Conservation (phyloP, 2,797 vertebrate species). For the Poliocrania exsul region DNA sequence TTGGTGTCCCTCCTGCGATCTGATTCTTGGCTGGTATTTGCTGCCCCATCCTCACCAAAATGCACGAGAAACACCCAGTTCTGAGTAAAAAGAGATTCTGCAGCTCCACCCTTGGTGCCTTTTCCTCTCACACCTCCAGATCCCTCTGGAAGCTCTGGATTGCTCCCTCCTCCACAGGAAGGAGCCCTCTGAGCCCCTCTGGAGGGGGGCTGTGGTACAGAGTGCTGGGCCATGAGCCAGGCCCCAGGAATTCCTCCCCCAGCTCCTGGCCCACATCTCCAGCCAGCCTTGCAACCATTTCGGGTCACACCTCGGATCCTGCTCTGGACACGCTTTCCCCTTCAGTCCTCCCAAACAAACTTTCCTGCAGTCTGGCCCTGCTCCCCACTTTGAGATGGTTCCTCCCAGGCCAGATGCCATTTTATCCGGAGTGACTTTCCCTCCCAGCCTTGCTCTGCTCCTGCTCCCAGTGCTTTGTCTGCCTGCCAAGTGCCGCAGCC, state of each 20-base stretch:
- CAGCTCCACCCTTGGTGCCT: background rate
- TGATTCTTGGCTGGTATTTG: background rate
- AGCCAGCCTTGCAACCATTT: background rate
- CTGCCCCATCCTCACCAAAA: background rate
- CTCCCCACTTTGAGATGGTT: constrained; percentile 32
- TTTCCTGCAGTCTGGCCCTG: background rate
- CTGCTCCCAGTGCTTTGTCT: constrained; percentile 56
- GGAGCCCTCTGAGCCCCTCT: background rate
- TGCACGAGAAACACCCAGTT: rapidly evolving
- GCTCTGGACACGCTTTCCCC: background rate
- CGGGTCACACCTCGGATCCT: background rate
- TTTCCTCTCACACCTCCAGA: background rate
- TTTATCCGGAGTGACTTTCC: constrained; percentile 50
- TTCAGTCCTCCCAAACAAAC: background rate
- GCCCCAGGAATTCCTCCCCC: background rate
- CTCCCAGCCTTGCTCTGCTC: constrained; percentile 56
- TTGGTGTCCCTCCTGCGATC: background rate
- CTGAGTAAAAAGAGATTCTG: background rate
- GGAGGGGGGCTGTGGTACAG: background rate
- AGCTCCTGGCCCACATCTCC: background rate
- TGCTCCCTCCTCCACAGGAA: rapidly evolving
- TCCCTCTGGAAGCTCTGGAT: background rate
- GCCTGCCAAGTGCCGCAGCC: constrained; percentile 56
- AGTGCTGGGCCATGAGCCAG: background rate
- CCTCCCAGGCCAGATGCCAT: constrained; percentile 55